Percentiles rank a stretch among this genome's conserved stretches.
phyloP scores from a whole-genome alignment of 2,113 vertebrate genomes.

The Gasterosteus aculeatus region DNA sequence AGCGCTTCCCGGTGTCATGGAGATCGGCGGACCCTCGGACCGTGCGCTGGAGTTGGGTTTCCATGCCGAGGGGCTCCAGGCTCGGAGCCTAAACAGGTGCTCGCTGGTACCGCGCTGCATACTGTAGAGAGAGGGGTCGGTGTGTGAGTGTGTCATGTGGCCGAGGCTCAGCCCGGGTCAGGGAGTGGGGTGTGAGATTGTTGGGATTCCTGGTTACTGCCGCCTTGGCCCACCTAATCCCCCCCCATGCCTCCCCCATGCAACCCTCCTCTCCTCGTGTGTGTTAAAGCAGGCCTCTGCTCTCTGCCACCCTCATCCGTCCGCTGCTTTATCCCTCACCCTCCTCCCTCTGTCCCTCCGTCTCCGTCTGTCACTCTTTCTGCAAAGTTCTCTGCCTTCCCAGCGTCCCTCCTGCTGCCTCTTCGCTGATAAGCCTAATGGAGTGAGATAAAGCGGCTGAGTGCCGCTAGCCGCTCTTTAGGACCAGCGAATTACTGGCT shows the following conservation, averaged over 20 bases:
- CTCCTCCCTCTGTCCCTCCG: conserved; percentile 46
- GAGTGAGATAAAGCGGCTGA: conserved; percentile 76
- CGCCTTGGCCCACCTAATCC: conserved; percentile 77
- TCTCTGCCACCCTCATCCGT: conserved; percentile 67
- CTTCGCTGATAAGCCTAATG: conserved; percentile 74
- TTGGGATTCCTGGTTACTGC: conserved; percentile 79
- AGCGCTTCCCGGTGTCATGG: conserved; percentile 61
- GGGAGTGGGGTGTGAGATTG: conserved; percentile 78
- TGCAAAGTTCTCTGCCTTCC: conserved; percentile 53
- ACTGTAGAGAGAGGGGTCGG: conserved; percentile 41
- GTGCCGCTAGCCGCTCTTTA: conserved; percentile 57
- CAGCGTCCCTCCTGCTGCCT: conserved; percentile 57
- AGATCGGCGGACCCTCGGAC: conserved; percentile 46
- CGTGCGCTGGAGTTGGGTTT: conserved; percentile 53
- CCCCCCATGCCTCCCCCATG: conserved; percentile 54
- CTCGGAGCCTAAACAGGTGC: conserved; percentile 73
- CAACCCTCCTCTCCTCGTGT: conserved; percentile 57
- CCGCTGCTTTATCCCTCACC: conserved; percentile 55
- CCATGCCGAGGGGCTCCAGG: conserved; percentile 29
- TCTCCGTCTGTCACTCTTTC: conserved; percentile 49
- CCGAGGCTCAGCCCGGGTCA: conserved; percentile 64
- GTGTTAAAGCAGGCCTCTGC: conserved; percentile 68
- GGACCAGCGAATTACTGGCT: conserved; percentile 31
- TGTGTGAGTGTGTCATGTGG: conserved; percentile 74
- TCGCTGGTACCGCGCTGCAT: conserved; percentile 47